Conservation (phyloP, 2,888 invertebrate genomes). For the Oscheius sp. region DNA sequence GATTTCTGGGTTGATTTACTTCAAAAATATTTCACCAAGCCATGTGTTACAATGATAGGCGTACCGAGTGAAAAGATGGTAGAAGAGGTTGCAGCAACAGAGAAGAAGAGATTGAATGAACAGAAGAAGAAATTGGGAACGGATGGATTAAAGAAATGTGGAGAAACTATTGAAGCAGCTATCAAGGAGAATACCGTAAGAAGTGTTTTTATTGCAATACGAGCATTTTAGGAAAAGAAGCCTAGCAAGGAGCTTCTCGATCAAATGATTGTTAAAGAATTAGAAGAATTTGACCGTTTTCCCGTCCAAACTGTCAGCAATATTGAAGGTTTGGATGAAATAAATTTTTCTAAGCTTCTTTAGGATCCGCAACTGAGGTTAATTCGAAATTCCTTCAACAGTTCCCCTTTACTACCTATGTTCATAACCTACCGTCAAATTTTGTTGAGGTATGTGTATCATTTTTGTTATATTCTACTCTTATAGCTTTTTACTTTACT, state of each 20-base stretch:
- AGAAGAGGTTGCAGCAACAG: slow-evolving; percentile 77
- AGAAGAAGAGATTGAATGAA: slow-evolving; percentile 81
- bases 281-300: slow-evolving; percentile 79
- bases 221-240: slow-evolving; percentile 70
- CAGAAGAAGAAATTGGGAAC: slow-evolving; percentile 81
- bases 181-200: slow-evolving; percentile 83
- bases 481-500: slow-evolving; percentile 54
- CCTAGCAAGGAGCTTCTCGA: slow-evolving; percentile 83
- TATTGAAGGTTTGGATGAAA: slow-evolving; percentile 3
- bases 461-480: slow-evolving; percentile 73
- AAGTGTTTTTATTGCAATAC: not conserved
- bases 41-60: slow-evolving; percentile 74
- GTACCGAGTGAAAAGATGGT: slow-evolving; percentile 81
- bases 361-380: not conserved
- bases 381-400: slow-evolving; percentile 40
- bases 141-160: slow-evolving; percentile 81
- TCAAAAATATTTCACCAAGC: slow-evolving; percentile 54
- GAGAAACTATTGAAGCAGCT: slow-evolving; percentile 80
- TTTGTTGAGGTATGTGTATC: slow-evolving; percentile 57
- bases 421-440: slow-evolving; percentile 61
- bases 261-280: slow-evolving; percentile 83
- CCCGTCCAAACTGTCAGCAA: slow-evolving; percentile 47
- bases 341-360: no score
- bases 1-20: slow-evolving; percentile 83
- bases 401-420: slow-evolving; percentile 61